phyloP scores from a whole-genome alignment of 1,140 invertebrate species.

The Cataglyphis hispanica region DNA sequence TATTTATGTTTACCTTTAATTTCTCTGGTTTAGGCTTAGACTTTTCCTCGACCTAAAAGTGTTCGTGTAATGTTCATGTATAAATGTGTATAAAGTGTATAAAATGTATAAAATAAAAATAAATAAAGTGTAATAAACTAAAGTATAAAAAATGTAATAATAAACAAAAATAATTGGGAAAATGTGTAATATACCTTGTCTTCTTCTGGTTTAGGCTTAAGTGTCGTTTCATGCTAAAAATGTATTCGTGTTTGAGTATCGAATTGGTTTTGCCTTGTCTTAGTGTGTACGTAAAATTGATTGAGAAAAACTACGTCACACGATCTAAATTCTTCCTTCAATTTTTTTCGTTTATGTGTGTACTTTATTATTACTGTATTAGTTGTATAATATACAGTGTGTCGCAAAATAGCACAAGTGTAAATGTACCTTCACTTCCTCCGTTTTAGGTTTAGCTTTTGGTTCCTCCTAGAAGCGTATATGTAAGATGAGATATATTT shows the following conservation, averaged over 20 bases:
- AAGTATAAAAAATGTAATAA: too few relatives aligned
- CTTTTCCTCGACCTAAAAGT: conserved; percentile 62
- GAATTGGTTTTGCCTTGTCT: neutral
- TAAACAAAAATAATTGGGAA: neutral
- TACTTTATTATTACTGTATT: neutral
- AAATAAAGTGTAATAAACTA: too few relatives aligned
- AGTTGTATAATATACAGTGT: neutral
- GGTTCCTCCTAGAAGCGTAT: conserved; percentile 72
- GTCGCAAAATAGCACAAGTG: conserved; percentile 3
- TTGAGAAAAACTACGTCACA: neutral
- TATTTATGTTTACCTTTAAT: conserved; percentile 33
- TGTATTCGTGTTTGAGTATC: neutral
- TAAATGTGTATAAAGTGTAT: neutral
- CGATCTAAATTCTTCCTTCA: neutral
- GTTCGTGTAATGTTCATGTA: neutral
- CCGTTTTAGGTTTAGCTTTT: conserved; percentile 78
- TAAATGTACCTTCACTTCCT: conserved; percentile 80
- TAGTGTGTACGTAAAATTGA: conserved; percentile 6
- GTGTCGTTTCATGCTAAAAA: conserved; percentile 20
- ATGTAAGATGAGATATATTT: neutral
- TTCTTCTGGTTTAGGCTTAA: conserved; percentile 47
- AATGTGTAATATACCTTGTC: conserved; percentile 68
- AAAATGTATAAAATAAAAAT: too few relatives aligned
- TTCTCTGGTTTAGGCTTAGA: conserved; percentile 29
- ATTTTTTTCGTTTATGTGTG: too few relatives aligned